Evolutionary conservation across 2,797 vertebrate species (phyloP), one percentile per base, ranked within the genome.

Genomic region (Tapirus indicus): DNA sequence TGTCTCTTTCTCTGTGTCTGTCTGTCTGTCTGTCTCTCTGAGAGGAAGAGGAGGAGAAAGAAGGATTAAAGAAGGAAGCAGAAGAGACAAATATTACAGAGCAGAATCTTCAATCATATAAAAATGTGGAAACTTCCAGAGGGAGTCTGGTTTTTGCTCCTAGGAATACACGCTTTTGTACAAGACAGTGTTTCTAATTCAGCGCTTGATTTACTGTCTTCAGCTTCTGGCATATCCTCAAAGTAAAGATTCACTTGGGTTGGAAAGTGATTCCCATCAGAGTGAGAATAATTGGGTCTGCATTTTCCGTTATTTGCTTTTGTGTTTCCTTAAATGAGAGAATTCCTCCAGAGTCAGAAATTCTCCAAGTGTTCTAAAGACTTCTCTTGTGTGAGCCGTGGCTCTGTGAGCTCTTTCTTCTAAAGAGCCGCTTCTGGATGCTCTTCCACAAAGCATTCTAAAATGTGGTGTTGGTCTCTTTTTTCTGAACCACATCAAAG

Each of bases 401-500:
- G 69, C 21, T 74, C 54, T 17, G 82, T 62, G 18, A 80, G 32
- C 8, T 10, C 23, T 86, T 68, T 82, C 66, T 85, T 93, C 88
- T 93, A 3, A 69, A 66, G 52, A 35, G 44, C 68, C 11, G 7
- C 69, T 75, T 49, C 52, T 79, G 91, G 44, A 44, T 35, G 91
- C 49, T 85, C 25, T 49, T n/a, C 72, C 68, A 84, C 92, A 79
- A 69, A 93, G 49, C 25, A 20, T 69, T 95, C 94, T 74, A 93
- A 96, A 95, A 97, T 90, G 94, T 89, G 97, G 91, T 54, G 21
- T 56, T 80, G 83, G 82, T 56, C 32, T 95, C 93, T 92, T 94
- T 88, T 72, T 79, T 92, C 96, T 80, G 49, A 95, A 44, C 95
- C 97, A 96, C 97, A 96, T 98, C 97, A 96, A 95, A 97, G 91